A percentile compares a stretch with the other conserved stretches of the same genome.
Conservation (phyloP, 2,797 vertebrate species). For the Erethizon dorsatum region DNA sequence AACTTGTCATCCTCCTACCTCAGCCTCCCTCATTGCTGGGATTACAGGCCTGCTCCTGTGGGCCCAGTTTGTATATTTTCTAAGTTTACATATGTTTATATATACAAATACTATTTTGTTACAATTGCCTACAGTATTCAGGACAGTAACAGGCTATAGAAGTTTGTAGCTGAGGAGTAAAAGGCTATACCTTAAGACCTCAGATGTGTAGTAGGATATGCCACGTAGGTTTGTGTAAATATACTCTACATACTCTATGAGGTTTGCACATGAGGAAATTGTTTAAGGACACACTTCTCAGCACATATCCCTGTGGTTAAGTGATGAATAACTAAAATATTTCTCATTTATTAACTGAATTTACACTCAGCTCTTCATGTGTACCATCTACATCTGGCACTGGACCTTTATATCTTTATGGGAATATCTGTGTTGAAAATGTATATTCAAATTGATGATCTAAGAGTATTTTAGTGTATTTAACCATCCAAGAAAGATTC, state of each 20-base stretch:
- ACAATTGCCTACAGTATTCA: not conserved
- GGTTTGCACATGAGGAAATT: not conserved
- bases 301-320: not conserved
- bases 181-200: not conserved
- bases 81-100: not conserved
- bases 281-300: not conserved
- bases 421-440: slow-evolving; percentile 25
- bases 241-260: not conserved
- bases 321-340: not conserved
- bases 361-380: not conserved
- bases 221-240: not conserved
- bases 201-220: not conserved
- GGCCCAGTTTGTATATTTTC: not conserved
- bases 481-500: not conserved
- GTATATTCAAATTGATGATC: not conserved
- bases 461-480: not conserved
- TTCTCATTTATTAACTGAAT: not conserved
- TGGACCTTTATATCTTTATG: not conserved
- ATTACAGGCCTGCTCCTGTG: not conserved
- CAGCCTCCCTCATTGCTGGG: not conserved
- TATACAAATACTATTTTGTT: not conserved
- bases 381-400: not conserved
- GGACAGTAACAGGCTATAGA: not conserved
- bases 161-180: not conserved
- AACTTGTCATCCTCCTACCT: not conserved